Base-by-base conservation (phyloP, 2,113 vertebrate genomes). In the Bungarus multicinctus region DNA sequence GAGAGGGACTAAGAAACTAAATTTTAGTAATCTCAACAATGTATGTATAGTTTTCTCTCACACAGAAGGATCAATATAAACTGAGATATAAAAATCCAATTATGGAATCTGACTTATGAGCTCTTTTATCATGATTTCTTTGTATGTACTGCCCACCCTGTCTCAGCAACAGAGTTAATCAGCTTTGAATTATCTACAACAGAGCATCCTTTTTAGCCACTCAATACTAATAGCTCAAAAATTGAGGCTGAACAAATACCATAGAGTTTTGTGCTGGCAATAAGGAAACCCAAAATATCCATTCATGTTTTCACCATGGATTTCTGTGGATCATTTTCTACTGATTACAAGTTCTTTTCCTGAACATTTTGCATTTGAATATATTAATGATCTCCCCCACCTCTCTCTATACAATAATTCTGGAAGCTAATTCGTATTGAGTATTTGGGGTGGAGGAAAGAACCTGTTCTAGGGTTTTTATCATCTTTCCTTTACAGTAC, bases 61-160 rank as follows among this genome's bases (percentile, higher is more conserved):
- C 18, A 14, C 9, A 50, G 27, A 64, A 57, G 22, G 50, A 39
- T 39, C 18, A 58, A 8, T 3, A 25, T 25, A 87, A 89, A 58
- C 4, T 54, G 87, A 92, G 52, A 92, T 89, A 81, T 89, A 45
- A 20, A 92, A 92, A 54, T n/a, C 52, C 39, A 74, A 81, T 89
- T 85, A 85, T 39, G 58, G 88, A 91, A 20, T 45, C 25, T 50
- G 34, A 58, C 54, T 64, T 18, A 18, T 43, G 87, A 58, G 22
- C 23, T 69, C n/a, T 45, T 45, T 50, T 39, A 47, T 58, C 69
- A 53, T 87, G 54, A 34, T 87, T 60, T 85, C 11, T 92, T 92
- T 58, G 18, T 58, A 89, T 47, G 27, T 11, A 57, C 18, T 22
- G 10, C n/a, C 50, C 39, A 18, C 43, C 23, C 5, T 25, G 25